These are phyloP conservation scores for Leptothorax acervorum DNA, from an alignment of 2,888 invertebrate genomes.

Conservation along the genomic window DNA sequence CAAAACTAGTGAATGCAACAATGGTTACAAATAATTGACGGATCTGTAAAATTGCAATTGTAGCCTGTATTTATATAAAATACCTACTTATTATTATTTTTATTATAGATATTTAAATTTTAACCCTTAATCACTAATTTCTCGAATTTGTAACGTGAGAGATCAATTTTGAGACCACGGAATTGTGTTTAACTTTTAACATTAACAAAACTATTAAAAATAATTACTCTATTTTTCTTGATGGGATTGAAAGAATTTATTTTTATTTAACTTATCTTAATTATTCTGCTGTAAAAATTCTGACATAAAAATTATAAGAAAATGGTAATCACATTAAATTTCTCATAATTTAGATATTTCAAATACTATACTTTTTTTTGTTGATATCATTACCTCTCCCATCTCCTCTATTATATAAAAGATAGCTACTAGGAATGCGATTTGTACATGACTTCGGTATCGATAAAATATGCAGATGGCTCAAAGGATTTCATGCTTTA, in stretches of 20 bases:
- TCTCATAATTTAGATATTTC: background rate
- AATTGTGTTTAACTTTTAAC: background rate
- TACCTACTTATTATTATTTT: background rate
- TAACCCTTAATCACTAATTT: background rate
- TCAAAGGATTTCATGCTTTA: slow-evolving; percentile 43
- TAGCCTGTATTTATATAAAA: background rate
- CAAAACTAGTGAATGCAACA: slow-evolving; percentile 8
- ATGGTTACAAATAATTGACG: slow-evolving; percentile 6
- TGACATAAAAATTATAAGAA: background rate
- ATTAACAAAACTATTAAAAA: background rate
- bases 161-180: background rate
- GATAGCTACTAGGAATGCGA: slow-evolving; percentile 37
- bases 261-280: background rate
- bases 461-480: slow-evolving; percentile 32
- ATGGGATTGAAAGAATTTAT: background rate
- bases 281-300: background rate
- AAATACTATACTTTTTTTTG: background rate
- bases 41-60: background rate
- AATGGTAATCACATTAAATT: background rate
- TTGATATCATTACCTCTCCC: background rate
- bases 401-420: slow-evolving; percentile 4
- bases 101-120: background rate
- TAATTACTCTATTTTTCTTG: background rate
- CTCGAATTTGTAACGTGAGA: background rate
- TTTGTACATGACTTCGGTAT: slow-evolving; percentile 31